A percentile compares a stretch with the other conserved stretches of the same genome.
phyloP scores from a whole-genome alignment of 2,888 invertebrate species.

The Andrena camellia region DNA sequence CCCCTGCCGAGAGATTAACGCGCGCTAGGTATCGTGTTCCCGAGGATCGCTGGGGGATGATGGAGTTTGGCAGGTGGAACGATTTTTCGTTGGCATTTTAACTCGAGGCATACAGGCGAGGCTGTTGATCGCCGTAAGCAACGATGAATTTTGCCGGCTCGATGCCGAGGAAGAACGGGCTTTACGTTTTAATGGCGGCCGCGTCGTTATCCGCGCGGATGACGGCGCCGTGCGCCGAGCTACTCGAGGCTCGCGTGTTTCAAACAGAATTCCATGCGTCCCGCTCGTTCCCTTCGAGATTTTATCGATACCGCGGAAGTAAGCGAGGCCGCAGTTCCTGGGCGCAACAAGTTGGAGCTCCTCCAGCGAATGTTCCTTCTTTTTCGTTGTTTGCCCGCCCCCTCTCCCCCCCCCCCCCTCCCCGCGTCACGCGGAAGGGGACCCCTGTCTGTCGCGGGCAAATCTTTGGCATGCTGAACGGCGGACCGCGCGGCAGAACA shows the following conservation, averaged over 20 bases:
- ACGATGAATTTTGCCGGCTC: background rate
- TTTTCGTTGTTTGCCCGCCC: slow-evolving; percentile 5
- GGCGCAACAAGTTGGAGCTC: slow-evolving; percentile 52
- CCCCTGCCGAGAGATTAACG: background rate
- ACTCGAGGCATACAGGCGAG: background rate
- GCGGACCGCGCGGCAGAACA: background rate
- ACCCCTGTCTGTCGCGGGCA: background rate
- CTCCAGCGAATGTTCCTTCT: slow-evolving; percentile 27
- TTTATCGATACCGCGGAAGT: slow-evolving; percentile 6
- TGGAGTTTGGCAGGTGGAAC: background rate
- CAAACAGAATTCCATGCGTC: background rate
- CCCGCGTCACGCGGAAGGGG: background rate
- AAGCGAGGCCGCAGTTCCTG: slow-evolving; percentile 26
- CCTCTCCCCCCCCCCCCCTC: too few relatives aligned
- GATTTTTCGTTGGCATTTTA: slow-evolving; percentile 6
- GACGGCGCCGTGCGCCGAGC: background rate
- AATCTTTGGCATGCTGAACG: slow-evolving; percentile 4
- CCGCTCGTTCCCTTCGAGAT: background rate
- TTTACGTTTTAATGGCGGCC: too few relatives aligned
- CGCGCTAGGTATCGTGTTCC: slow-evolving; percentile 13
- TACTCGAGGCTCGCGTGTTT: background rate
- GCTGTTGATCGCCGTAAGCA: too few relatives aligned
- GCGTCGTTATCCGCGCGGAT: too few relatives aligned
- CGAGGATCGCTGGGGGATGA: slow-evolving; percentile 12
- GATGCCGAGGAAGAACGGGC: background rate